Evolutionary conservation across 2,888 invertebrate species (phyloP), one percentile per base, ranked within the genome.

Genomic region (Lumbricus terrestris): DNA sequence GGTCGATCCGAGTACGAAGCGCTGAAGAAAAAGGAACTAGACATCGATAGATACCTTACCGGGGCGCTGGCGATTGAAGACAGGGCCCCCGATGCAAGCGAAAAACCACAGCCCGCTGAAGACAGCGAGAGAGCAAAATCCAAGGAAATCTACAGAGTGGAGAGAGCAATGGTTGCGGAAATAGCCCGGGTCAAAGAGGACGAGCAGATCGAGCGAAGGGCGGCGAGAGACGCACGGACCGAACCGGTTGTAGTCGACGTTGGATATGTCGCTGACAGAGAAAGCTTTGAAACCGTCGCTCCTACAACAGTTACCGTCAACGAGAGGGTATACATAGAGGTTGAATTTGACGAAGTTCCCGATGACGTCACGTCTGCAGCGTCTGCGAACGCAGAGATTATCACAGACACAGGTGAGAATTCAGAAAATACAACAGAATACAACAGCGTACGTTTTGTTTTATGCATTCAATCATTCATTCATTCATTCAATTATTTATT

Each of bases 121-220:
- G 54, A 29, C 3, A 29, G 13, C 29, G 13, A 29, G 29, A 8
- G 29, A 54, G 54, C 29, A 29, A 29, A 54, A 54, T 0, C 69
- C 69, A 16, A 29, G 1, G 69, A 69, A 69, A 8, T n/a, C 8
- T 69, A 69, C 69, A 69, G 3, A 13, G 8, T 69, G 69, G n/a
- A n/a, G n/a, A 69, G 69, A 69, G n/a, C 69, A 69, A 69, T n/a
- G n/a, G n/a, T n/a, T 69, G 69, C 69, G 69, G 69, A n/a, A n/a
- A n/a, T 29, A 13, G 69, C 69, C 69, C n/a, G 69, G 13, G n/a
- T n/a, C 11, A 6, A 69, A 69, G 69, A 69, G 5, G 69, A 5
- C 69, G n/a, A 69, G 13, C 1, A n/a, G 69, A 69, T 69, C 29
- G 69, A 29, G 69, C 69, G 69, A 69, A n/a, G n/a, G n/a, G 16